Evolutionary conservation across 2,113 vertebrate species (phyloP).

Genomic region (Gnathonemus echidnorhynchus): DNA sequence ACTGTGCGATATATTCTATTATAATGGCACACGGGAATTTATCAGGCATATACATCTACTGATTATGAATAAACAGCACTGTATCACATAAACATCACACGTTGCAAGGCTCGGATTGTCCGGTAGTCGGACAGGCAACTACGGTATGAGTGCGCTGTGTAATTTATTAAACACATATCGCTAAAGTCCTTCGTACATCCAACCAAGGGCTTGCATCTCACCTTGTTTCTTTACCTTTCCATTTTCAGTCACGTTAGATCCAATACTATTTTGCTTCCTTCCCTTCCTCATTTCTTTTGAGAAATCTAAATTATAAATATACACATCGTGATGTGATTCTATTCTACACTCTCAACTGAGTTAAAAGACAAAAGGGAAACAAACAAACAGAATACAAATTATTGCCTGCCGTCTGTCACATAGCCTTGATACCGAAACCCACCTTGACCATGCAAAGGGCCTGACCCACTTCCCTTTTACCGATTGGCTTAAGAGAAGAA

Average conservation of each 20-base stretch:
- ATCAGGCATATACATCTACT: not conserved
- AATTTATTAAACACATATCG: not conserved
- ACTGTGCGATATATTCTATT: not conserved
- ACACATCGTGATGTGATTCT: not conserved
- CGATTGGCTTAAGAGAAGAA: conserved; percentile 24
- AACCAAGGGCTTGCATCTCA: conserved; percentile 36
- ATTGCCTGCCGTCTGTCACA: not conserved
- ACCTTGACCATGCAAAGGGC: not conserved
- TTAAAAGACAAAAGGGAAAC: not conserved
- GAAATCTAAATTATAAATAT: conserved; percentile 11
- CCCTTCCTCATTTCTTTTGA: conserved; percentile 52
- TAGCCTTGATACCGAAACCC: not conserved
- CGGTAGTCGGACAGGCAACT: not conserved
- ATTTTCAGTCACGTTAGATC: conserved; percentile 34
- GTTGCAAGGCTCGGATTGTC: too few relatives aligned
- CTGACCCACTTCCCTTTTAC: not conserved
- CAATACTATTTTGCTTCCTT: conserved; percentile 45
- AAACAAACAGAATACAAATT: not conserved
- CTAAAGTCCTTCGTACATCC: not conserved
- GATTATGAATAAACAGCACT: not conserved
- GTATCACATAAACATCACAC: not conserved
- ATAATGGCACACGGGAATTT: not conserved
- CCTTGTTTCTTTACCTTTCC: conserved; percentile 35
- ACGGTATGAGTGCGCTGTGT: not conserved
- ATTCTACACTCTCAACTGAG: not conserved